A percentile compares a stretch with the other conserved stretches of the same genome.
Conservation (phyloP, 1,140 invertebrate genomes). For the Microplitis mediator region DNA sequence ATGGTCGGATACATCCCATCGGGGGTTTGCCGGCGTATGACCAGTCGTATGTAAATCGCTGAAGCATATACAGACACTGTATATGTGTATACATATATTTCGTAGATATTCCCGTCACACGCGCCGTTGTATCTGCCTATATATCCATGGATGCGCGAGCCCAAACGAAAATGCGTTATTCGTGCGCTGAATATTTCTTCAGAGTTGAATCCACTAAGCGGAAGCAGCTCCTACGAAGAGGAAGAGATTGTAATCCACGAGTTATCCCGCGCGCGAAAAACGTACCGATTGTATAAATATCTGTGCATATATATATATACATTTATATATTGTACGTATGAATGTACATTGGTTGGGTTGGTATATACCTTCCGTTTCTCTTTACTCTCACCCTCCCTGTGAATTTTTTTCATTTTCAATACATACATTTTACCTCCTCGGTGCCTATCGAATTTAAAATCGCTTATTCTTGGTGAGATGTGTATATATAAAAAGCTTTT, state of each 20-base stretch:
- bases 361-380: not conserved
- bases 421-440: not conserved
- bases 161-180: constrained; percentile 26
- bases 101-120: constrained; percentile 4
- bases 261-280: constrained; percentile 23
- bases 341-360: not conserved
- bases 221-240: constrained; percentile 28
- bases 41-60: constrained; percentile 23
- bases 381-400: not conserved
- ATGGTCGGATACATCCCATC: constrained; percentile 10
- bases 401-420: constrained; percentile 17
- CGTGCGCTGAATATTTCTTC: constrained; percentile 30
- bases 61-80: constrained; percentile 10
- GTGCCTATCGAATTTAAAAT: constrained; percentile 11
- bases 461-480: not conserved
- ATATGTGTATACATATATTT: not conserved
- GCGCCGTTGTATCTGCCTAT: not conserved
- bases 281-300: constrained; percentile 6
- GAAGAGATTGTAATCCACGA: constrained; percentile 32
- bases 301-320: not conserved
- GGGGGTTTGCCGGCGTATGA: constrained; percentile 13
- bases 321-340: not conserved
- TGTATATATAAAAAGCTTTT: not conserved
- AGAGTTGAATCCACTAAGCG: constrained; percentile 14
- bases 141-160: constrained; percentile 8